Conservation (phyloP, 92 coral and sea anemone species). For the Phenganax marumi region DNA sequence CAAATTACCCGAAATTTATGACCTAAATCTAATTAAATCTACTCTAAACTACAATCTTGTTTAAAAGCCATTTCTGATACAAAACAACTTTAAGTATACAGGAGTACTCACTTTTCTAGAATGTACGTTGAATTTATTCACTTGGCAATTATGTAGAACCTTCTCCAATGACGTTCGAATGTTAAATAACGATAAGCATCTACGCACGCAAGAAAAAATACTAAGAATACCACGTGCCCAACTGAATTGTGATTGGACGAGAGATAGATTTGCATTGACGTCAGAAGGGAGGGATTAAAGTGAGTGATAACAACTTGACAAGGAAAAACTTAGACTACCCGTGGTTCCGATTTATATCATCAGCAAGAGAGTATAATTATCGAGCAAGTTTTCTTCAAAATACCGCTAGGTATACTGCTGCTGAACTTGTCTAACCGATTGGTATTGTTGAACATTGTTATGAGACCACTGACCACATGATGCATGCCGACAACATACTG, state of each 20-base stretch:
- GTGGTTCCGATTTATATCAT: slow-evolving; percentile 1
- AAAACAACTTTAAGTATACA: neutral
- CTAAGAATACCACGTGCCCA: slow-evolving; percentile 22
- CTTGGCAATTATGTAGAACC: neutral
- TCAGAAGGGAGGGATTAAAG: slow-evolving; percentile 32
- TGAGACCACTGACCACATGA: too few species aligned
- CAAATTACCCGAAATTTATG: neutral
- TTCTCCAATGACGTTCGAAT: slow-evolving; percentile 4
- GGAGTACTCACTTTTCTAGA: slow-evolving; percentile 22
- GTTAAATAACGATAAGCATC: neutral
- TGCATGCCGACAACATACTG: too few species aligned
- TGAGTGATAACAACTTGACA: slow-evolving; percentile 5
- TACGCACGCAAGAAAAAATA: neutral
- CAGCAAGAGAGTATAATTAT: neutral
- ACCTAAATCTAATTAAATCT: neutral
- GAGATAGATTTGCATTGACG: slow-evolving; percentile 19
- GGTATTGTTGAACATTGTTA: too few species aligned
- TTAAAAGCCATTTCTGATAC: neutral
- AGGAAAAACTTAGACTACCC: slow-evolving; percentile 5
- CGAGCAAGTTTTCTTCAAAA: neutral
- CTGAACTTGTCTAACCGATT: too few species aligned
- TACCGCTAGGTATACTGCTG: too few species aligned
- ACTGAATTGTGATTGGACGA: slow-evolving; percentile 9
- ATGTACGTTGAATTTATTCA: neutral
- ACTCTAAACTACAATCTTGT: neutral